phyloP scores from a whole-genome alignment of 1,140 invertebrate genomes.

The Drosophila athabasca region DNA sequence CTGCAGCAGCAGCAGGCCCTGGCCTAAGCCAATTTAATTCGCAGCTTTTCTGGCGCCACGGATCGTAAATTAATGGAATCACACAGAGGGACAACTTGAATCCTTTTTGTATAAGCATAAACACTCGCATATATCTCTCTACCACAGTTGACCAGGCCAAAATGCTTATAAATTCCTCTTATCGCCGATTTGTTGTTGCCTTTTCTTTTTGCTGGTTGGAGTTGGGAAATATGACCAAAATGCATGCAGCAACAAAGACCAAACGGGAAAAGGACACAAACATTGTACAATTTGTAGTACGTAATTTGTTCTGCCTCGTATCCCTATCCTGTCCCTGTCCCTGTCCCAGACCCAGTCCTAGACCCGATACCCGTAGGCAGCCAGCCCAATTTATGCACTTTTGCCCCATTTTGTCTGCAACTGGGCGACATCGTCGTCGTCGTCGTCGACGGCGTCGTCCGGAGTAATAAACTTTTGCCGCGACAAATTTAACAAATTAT shows the following conservation, averaged over 20 bases:
- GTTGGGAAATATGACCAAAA: slow-evolving; percentile 64
- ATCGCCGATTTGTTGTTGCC: slow-evolving; percentile 64
- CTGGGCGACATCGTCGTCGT: slow-evolving; percentile 40
- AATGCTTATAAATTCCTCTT: slow-evolving; percentile 74
- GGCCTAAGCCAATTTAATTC: slow-evolving; percentile 77
- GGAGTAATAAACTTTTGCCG: slow-evolving; percentile 79
- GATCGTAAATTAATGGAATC: slow-evolving; percentile 78
- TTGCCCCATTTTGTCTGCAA: slow-evolving; percentile 63
- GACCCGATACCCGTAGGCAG: slow-evolving; percentile 37
- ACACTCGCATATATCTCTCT: slow-evolving; percentile 49
- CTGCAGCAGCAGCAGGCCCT: background rate
- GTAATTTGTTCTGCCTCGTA: slow-evolving; percentile 65
- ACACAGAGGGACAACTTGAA: slow-evolving; percentile 57
- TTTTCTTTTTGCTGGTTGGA: slow-evolving; percentile 25
- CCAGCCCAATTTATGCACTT: slow-evolving; percentile 73
- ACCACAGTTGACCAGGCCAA: slow-evolving; percentile 52
- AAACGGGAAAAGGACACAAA: slow-evolving; percentile 24
- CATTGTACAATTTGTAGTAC: slow-evolving; percentile 71
- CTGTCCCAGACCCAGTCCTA: no score
- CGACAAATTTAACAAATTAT: slow-evolving; percentile 82
- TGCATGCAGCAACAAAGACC: slow-evolving; percentile 63
- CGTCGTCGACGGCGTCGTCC: slow-evolving; percentile 16
- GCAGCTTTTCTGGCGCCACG: slow-evolving; percentile 57
- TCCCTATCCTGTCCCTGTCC: slow-evolving; percentile 3
- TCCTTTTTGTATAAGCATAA: slow-evolving; percentile 53